Evolutionary conservation across 2,797 vertebrate species (phyloP), one percentile per base, ranked within the genome.

Genomic region (Spea hammondii): DNA sequence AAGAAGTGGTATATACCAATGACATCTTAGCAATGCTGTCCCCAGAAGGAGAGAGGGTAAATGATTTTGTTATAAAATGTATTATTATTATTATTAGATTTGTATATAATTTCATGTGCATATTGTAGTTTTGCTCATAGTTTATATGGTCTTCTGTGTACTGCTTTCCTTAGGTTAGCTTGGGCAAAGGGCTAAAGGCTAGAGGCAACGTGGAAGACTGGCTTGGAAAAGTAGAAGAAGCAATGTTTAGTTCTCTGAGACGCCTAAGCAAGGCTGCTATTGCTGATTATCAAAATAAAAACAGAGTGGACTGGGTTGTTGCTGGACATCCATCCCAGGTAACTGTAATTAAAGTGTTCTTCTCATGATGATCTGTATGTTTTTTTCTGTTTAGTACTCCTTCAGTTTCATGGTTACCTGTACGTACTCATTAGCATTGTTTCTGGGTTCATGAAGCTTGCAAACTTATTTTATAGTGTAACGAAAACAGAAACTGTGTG

Each of bases 201-300:
- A 90, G 93, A 85, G 95, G 95, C 45, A 97, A 96, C 53, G 95
- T 96, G 64, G 94, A 96, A 79, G 93, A 95, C 14, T 97, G 95
- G 94, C 90, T 96, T 6, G 93, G 93, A 6, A 95, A 93, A 76
- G 93, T 96, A 50, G 95, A 96, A 84, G 92, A 95, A 82, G 92
- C 93, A 64, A 97, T 95, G 94, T 95, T 93, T 83, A 80, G 80
- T 0, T 95, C 95, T 62, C 89, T 96, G 66, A 88, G 89, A 9
- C 90, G 88, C 45, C 88, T 95, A 53, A 93, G 93, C 86, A 96
- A 95, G 83, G 92, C 88, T 0, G 91, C 93, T 68, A 95, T 96
- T 1, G 87, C 86, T 3, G 95, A 95, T 85, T 94, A 95, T 86
- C 91, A 93, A 83, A 85, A 75, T 46, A 94, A 88, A 80, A 80